Conservation (phyloP, 2,113 vertebrate genomes). For the Myocastor coypus region DNA sequence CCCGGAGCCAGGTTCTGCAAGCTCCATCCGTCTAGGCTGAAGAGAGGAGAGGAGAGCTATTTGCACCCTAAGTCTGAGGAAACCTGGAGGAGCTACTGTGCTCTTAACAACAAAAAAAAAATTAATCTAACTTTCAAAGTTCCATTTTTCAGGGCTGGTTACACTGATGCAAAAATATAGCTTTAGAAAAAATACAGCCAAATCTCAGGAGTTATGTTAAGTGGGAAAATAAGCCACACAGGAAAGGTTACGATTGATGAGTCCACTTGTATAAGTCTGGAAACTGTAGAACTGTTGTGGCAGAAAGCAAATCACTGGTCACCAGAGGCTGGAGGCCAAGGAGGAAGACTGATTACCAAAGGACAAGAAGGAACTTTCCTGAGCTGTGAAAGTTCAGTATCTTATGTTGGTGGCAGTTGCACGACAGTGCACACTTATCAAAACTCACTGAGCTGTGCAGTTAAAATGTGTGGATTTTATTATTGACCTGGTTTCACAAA, state of each 20-base stretch:
- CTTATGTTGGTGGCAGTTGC: not conserved
- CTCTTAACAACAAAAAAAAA: not conserved
- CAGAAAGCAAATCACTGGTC: not conserved
- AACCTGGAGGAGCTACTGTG: not conserved
- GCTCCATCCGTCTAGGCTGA: not conserved
- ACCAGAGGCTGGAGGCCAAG: not conserved
- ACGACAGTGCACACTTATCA: not conserved
- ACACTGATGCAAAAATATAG: not conserved
- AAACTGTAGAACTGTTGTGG: not conserved
- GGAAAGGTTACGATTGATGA: not conserved
- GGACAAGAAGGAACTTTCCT: not conserved
- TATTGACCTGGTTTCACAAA: not conserved
- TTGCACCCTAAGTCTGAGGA: not conserved
- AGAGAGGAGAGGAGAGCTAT: not conserved
- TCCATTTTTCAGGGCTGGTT: not conserved
- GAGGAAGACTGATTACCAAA: not conserved
- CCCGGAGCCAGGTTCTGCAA: not conserved
- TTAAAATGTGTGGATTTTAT: not conserved
- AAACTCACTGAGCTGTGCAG: not conserved
- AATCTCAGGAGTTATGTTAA: not conserved
- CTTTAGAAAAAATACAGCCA: not conserved
- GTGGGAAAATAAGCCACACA: not conserved
- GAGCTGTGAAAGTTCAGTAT: not conserved
- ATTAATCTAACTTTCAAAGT: not conserved
- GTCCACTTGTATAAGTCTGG: not conserved